Evolutionary conservation across 2,113 vertebrate genomes (phyloP).

Genomic region (Tinamus guttatus): DNA sequence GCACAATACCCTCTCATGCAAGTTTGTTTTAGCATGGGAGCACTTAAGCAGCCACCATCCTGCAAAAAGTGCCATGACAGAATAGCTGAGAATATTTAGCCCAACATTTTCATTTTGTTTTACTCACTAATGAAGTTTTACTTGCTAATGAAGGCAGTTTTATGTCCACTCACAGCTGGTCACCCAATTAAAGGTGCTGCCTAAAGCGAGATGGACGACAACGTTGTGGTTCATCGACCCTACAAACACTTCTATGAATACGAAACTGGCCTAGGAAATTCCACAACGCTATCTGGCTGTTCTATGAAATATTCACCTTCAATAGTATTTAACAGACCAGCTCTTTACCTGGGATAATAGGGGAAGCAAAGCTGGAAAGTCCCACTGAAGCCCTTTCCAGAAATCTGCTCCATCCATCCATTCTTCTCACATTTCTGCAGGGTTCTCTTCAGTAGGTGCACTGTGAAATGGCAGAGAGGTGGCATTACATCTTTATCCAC

Average conservation of each 20-base stretch:
- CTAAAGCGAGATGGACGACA: not conserved
- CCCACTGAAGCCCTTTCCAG: constrained; percentile 96
- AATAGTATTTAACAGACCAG: not conserved
- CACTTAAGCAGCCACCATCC: not conserved
- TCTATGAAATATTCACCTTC: not conserved
- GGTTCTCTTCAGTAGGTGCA: constrained; percentile 92
- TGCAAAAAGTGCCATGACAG: not conserved
- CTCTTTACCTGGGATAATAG: constrained; percentile 92
- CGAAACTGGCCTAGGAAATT: not conserved
- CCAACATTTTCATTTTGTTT: not conserved
- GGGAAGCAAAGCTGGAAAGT: constrained; percentile 96
- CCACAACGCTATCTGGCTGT: not conserved
- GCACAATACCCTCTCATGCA: rapidly evolving
- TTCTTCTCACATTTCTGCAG: constrained; percentile 96
- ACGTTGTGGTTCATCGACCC: not conserved
- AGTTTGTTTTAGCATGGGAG: not conserved
- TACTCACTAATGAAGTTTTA: not conserved
- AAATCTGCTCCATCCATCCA: constrained; percentile 99
- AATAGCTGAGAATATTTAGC: not conserved
- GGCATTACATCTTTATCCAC: not conserved
- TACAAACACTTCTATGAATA: not conserved
- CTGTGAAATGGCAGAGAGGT: constrained; percentile 67
- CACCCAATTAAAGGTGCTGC: not conserved
- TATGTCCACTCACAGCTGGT: not conserved
- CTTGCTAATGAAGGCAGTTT: not conserved